Evolutionary conservation across 2,888 invertebrate species (phyloP), one percentile per base, ranked within the genome.

Genomic region (Pristionchus arcanus): DNA sequence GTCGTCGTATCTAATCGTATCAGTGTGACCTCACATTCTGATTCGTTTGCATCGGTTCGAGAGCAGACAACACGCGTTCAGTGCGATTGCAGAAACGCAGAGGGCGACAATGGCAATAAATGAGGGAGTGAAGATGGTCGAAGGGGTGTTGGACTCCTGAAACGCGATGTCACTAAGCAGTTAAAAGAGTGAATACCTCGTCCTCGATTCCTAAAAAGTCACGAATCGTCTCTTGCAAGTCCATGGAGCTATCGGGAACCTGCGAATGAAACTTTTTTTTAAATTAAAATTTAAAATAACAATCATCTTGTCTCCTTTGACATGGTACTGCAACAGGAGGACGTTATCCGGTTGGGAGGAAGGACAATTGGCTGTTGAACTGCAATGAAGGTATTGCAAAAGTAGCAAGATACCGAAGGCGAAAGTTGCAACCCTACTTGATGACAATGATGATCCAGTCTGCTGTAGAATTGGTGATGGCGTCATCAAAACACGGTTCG

Each of bases 101-200:
- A 21, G 37, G 21, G 37, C 37, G 74, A 34, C 15, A 11, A 74
- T 11, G 74, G 25, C 37, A 37, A 74, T 74, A 37, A 74, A 37
- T 25, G 74, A 37, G 42, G 37, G 74, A 74, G 74, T 74, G 74
- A 74, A 74, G 74, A 74, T 37, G 74, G 74, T 42, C 7, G 37
- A 7, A 37, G 37, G 31, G 1, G 74, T 25, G 19, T 9, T 15
- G 28, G 34, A 31, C 0, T 68, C 63, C 63, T 63, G 63, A 21
- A 63, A 25, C 63, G n/a, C 5, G 3, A 11, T n/a, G 1, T 63
- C 3, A 11, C n/a, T 63, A 9, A 63, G 21, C 25, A 3, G n/a
- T 3, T 25, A 5, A 3, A 63, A 25, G 25, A 2, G 25, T 15
- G 19, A 4, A 9, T 4, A 71, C 68, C 68, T 71, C 68, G 9